Evolutionary conservation across 2,797 vertebrate species (phyloP).

Genomic region (Fistularia tabacaria): DNA sequence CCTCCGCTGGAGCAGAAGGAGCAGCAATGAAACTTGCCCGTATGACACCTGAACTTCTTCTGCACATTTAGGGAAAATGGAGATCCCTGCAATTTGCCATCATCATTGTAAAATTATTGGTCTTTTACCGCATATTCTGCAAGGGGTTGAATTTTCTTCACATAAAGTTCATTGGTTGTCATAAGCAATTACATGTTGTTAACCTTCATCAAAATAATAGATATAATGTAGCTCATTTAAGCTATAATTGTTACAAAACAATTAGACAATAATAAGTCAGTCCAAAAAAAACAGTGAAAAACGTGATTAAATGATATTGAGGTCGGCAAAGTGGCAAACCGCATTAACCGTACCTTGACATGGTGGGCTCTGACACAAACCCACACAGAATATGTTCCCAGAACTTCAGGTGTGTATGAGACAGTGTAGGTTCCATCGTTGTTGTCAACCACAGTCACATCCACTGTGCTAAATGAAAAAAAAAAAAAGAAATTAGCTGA

Average conservation of each 20-base stretch:
- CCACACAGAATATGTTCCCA: conserved; percentile 79
- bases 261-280: too few relatives aligned
- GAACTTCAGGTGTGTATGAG: conserved; percentile 78
- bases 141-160: background rate
- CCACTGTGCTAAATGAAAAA: conserved; percentile 64
- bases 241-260: too few relatives aligned
- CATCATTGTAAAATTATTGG: too few relatives aligned
- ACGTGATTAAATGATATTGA: too few relatives aligned
- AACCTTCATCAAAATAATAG: too few relatives aligned
- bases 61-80: conserved; percentile 80
- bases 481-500: too few relatives aligned
- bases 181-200: too few relatives aligned
- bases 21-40: conserved; percentile 89
- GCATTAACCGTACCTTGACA: conserved; percentile 74
- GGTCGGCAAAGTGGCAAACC: background rate
- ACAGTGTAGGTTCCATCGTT: conserved; percentile 82
- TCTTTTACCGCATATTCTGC: background rate
- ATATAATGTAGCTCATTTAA: too few relatives aligned
- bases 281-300: too few relatives aligned
- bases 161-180: too few relatives aligned
- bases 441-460: conserved; percentile 78
- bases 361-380: conserved; percentile 84
- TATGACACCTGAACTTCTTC: conserved; percentile 76
- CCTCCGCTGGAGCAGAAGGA: conserved; percentile 92
- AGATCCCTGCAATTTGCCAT: conserved; percentile 76